A percentile compares a stretch with the other conserved stretches of the same genome.
Conservation (phyloP, 2,888 invertebrate species). For the Spilarctia lutea region DNA sequence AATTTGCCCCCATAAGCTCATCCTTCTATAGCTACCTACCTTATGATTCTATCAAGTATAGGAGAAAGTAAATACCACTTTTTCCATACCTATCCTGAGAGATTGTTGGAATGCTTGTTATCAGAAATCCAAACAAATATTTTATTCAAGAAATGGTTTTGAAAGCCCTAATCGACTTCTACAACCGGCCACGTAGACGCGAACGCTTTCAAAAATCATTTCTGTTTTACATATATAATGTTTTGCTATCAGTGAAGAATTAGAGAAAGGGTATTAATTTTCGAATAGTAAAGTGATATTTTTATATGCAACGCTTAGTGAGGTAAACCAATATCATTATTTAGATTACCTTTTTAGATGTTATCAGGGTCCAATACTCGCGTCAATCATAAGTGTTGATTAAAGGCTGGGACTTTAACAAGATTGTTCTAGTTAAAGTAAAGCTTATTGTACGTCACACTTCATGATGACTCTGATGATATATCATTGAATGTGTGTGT, state of each 20-base stretch:
- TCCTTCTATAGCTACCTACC: conserved; percentile 91
- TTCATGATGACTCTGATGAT: conserved; percentile 64
- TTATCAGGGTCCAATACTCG: conserved; percentile 71
- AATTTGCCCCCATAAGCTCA: conserved; percentile 90
- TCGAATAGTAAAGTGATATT: conserved; percentile 69
- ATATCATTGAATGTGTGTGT: conserved; percentile 61
- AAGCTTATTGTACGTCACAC: conserved; percentile 46
- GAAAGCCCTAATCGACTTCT: conserved; percentile 57
- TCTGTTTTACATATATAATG: conserved; percentile 38
- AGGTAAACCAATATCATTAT: conserved; percentile 49
- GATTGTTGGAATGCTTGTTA: conserved; percentile 66
- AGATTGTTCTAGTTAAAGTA: conserved; percentile 46
- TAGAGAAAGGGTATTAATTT: conserved; percentile 62
- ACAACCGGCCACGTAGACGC: conserved; percentile 81
- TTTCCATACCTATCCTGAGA: conserved; percentile 53
- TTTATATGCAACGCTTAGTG: conserved; percentile 67
- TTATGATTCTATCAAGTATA: conserved; percentile 84
- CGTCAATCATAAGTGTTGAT: conserved; percentile 68
- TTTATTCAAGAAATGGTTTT: conserved; percentile 51
- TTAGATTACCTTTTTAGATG: conserved; percentile 38
- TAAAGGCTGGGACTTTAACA: conserved; percentile 53
- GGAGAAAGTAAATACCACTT: conserved; percentile 68
- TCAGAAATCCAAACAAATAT: conserved; percentile 38
- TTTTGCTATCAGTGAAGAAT: conserved; percentile 47
- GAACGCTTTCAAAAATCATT: conserved; percentile 58